A percentile compares a stretch with the other conserved stretches of the same genome.
Conservation (phyloP, 1,140 invertebrate species). For the Pseudomyrmex cubaensis region DNA sequence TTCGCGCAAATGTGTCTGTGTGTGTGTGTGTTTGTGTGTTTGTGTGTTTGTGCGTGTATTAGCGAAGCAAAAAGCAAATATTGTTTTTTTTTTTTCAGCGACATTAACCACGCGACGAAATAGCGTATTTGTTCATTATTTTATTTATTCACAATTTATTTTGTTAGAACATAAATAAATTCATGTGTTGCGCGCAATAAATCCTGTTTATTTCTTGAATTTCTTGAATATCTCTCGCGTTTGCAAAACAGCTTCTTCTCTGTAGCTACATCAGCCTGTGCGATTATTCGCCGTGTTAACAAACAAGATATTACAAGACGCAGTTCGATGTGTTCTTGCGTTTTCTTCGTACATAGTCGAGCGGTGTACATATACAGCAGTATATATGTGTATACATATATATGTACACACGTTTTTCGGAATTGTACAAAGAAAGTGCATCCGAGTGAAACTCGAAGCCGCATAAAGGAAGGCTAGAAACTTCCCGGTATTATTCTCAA, state of each 20-base stretch:
- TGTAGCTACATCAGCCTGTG: neutral
- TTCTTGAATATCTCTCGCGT: neutral
- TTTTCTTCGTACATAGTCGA: neutral
- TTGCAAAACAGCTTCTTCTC: neutral
- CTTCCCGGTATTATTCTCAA: conserved; percentile 64
- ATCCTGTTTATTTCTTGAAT: neutral
- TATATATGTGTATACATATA: neutral
- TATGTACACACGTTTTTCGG: conserved; percentile 16
- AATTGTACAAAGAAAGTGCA: conserved; percentile 62
- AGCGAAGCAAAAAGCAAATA: neutral
- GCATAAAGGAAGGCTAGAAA: conserved; percentile 52
- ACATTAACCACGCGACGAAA: neutral
- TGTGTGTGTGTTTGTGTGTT: neutral
- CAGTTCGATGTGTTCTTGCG: conserved; percentile 3
- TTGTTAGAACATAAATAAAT: conserved; percentile 4
- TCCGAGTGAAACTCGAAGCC: conserved; percentile 55
- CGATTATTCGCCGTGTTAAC: conserved; percentile 30
- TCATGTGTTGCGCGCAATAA: too few species aligned
- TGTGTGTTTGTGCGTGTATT: neutral
- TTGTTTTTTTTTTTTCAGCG: neutral
- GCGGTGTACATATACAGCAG: neutral
- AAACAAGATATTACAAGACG: conserved; percentile 19
- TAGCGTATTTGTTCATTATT: neutral
- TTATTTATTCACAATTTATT: too few species aligned
- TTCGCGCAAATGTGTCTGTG: neutral